A percentile compares a stretch with the other conserved stretches of the same genome.
These are phyloP conservation scores for Mirza zaza DNA, from an alignment of 2,113 vertebrate genomes.

Conservation along the genomic window DNA sequence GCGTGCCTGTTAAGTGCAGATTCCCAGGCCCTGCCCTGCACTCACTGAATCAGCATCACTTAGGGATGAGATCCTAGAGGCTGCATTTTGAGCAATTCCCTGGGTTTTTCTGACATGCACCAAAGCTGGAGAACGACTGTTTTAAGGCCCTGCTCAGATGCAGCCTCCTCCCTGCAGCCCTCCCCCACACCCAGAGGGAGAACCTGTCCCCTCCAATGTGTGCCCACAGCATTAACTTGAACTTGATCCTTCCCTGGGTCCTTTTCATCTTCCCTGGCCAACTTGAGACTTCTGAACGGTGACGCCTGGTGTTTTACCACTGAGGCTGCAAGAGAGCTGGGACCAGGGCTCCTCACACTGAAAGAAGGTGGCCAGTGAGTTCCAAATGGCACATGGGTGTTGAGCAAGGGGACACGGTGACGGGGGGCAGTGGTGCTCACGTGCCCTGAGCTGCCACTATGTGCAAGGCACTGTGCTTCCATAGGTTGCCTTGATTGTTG, in stretches of 20 bases:
- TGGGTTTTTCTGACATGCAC: not conserved
- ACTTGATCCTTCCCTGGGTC: not conserved
- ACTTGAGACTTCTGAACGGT: not conserved
- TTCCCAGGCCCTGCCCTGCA: not conserved
- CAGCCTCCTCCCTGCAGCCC: not conserved
- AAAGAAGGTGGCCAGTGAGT: not conserved
- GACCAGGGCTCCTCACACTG: not conserved
- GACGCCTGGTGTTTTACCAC: not conserved
- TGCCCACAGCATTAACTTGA: not conserved
- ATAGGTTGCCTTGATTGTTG: too few relatives aligned
- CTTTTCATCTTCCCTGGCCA: not conserved
- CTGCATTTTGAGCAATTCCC: not conserved
- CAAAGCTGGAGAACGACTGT: not conserved
- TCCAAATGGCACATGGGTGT: not conserved
- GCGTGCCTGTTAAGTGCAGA: not conserved
- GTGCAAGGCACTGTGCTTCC: not conserved
- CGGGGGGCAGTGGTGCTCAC: too few relatives aligned
- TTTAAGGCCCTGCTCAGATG: too few relatives aligned
- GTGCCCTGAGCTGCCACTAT: not conserved
- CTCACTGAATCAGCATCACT: not conserved
- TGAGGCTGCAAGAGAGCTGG: not conserved
- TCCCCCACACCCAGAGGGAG: not conserved
- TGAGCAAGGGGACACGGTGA: accelerated
- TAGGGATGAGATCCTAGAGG: not conserved
- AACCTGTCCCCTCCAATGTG: not conserved